These are phyloP conservation scores for Achatina immaculata DNA, from an alignment of 1,140 invertebrate genomes.

Conservation along the genomic window DNA sequence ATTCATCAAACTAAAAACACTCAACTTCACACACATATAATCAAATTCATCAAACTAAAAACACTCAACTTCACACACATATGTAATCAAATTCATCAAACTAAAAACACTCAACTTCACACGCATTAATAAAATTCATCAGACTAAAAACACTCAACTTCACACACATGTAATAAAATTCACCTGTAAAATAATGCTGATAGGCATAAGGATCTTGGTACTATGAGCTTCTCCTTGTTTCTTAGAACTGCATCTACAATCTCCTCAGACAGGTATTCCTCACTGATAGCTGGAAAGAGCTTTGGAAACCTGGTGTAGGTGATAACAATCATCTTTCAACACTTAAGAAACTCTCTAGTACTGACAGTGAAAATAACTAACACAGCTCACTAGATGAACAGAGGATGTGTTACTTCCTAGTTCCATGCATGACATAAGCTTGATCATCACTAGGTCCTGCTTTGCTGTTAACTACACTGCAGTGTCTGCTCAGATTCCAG, in stretches of 20 bases:
- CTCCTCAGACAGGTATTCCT: conserved; percentile 17
- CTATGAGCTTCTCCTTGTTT: conserved; percentile 3
- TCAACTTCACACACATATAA: background rate
- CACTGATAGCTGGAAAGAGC: conserved; percentile 19
- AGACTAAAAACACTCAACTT: background rate
- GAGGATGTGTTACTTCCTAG: background rate
- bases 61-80: background rate
- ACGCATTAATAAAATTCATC: background rate
- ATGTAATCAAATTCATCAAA: background rate
- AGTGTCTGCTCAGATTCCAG: too few species aligned
- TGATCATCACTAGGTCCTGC: too few species aligned
- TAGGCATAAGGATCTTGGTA: conserved; percentile 26
- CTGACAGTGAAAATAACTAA: too few species aligned
- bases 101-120: background rate
- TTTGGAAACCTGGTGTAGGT: conserved; percentile 17
- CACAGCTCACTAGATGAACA: too few species aligned
- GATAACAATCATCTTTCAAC: background rate
- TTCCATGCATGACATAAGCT: too few species aligned
- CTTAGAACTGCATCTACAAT: conserved; percentile 21
- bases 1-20: conserved; percentile 1
- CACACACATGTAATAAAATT: background rate
- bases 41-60: background rate
- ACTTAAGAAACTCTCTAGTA: background rate
- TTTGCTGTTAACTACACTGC: too few species aligned
- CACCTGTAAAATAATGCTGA: conserved; percentile 23